phyloP scores from a whole-genome alignment of 2,113 vertebrate species.

The Cynoglossus semilaevis region DNA sequence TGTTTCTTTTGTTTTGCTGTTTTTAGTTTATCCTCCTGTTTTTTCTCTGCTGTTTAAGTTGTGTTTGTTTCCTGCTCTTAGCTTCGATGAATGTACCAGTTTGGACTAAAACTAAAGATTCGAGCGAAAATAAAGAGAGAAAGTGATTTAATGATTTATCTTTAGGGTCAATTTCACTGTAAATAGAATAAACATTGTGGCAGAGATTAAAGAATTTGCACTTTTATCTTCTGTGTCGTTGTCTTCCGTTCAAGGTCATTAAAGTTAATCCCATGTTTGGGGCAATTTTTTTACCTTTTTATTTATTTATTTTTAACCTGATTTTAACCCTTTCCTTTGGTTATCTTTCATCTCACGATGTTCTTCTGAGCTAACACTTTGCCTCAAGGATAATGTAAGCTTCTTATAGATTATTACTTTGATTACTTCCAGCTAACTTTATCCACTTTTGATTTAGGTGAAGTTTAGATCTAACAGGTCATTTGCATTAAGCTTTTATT shows the following conservation, averaged over 20 bases:
- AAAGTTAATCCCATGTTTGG: neutral
- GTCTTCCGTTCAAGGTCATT: neutral
- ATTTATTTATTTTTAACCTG: no score
- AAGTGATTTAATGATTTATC: slow-evolving; percentile 60
- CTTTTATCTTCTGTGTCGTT: slow-evolving; percentile 64
- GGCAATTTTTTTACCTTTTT: no score
- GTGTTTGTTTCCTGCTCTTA: slow-evolving; percentile 25
- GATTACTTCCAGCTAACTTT: no score
- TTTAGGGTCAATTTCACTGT: slow-evolving; percentile 75
- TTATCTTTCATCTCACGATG: no score
- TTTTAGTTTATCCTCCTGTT: slow-evolving; percentile 40
- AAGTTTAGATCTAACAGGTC: no score
- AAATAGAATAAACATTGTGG: slow-evolving; percentile 72
- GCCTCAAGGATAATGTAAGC: no score
- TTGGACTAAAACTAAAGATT: slow-evolving; percentile 47
- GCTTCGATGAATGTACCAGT: slow-evolving; percentile 70
- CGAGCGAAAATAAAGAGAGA: slow-evolving; percentile 50
- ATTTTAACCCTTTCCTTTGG: no score
- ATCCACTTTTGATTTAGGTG: no score
- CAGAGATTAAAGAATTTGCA: slow-evolving; percentile 82
- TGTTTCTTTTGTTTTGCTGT: slow-evolving; percentile 38
- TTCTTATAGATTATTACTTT: no score
- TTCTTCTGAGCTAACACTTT: no score
- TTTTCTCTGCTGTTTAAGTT: slow-evolving; percentile 22
- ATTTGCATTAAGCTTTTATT: no score